Evolutionary conservation across 2,888 invertebrate species (phyloP).

Genomic region (Ormyrus labotus): DNA sequence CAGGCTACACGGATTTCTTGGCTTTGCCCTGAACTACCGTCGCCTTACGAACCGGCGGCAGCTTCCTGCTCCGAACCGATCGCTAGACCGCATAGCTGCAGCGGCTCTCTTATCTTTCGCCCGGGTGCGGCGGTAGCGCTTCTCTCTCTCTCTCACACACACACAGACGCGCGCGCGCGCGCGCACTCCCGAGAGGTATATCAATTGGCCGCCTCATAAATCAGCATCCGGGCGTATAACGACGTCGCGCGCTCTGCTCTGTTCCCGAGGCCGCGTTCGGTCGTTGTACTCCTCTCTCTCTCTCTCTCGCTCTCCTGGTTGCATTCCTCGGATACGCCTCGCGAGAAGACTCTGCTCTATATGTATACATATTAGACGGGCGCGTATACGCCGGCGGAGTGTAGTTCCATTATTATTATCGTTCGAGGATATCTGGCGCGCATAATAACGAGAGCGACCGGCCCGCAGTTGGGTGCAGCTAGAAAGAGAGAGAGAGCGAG

Average conservation of each 20-base stretch:
- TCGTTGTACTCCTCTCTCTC: slow-evolving; percentile 50
- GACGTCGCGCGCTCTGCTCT: slow-evolving; percentile 33
- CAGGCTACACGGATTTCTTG: too few species aligned
- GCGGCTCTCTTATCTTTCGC: slow-evolving; percentile 50
- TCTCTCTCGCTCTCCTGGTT: slow-evolving; percentile 2
- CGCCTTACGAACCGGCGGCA: neutral
- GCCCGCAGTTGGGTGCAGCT: neutral
- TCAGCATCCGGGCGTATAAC: slow-evolving; percentile 52
- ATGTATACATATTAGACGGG: slow-evolving; percentile 32
- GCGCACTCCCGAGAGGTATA: slow-evolving; percentile 30
- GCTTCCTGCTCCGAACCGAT: slow-evolving; percentile 29
- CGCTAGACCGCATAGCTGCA: slow-evolving; percentile 29
- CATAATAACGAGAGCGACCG: slow-evolving; percentile 50
- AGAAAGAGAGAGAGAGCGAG: neutral
- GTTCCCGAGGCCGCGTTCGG: slow-evolving; percentile 52
- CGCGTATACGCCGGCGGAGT: slow-evolving; percentile 5
- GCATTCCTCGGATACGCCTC: slow-evolving; percentile 28
- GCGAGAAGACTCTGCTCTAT: slow-evolving; percentile 14
- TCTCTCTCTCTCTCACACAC: slow-evolving; percentile 19
- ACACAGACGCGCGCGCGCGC: neutral
- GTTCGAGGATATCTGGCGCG: slow-evolving; percentile 51
- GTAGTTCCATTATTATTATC: slow-evolving; percentile 56
- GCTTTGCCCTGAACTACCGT: slow-evolving; percentile 8
- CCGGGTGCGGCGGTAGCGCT: slow-evolving; percentile 34
- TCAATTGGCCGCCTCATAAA: slow-evolving; percentile 56